Conservation (phyloP, 2,888 invertebrate species). For the Synergus umbraculus region DNA sequence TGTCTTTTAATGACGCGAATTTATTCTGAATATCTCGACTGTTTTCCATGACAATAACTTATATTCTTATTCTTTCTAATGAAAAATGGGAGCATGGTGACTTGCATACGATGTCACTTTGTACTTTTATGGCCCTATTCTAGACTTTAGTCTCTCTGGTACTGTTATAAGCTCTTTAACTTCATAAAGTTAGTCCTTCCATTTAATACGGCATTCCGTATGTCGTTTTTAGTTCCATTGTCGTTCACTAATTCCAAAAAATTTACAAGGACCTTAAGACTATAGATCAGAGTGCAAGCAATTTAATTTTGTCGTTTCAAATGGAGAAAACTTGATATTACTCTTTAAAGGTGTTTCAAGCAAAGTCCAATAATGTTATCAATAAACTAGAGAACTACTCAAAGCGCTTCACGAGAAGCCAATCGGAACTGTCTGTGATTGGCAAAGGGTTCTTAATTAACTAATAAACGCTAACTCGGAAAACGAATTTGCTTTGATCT, state of each 20-base stretch:
- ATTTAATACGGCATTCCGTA: conserved; percentile 7
- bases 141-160: conserved; percentile 11
- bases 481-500: conserved; percentile 22
- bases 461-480: conserved; percentile 2
- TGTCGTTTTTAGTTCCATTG: neutral
- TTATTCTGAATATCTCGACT: neutral
- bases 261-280: neutral
- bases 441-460: conserved; percentile 18
- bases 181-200: conserved; percentile 33
- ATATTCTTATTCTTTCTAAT: conserved; percentile 3
- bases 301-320: neutral
- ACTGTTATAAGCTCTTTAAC: conserved; percentile 26
- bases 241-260: conserved; percentile 31
- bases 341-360: neutral
- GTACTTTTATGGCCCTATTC: conserved; percentile 17
- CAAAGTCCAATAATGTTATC: neutral
- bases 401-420: neutral
- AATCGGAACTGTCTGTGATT: neutral
- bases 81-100: conserved; percentile 6
- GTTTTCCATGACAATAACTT: neutral
- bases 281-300: neutral
- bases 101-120: conserved; percentile 25
- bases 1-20: neutral
- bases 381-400: neutral
- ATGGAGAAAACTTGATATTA: neutral